phyloP scores from a whole-genome alignment of 2,888 invertebrate genomes.

The Uropetala carovei region DNA sequence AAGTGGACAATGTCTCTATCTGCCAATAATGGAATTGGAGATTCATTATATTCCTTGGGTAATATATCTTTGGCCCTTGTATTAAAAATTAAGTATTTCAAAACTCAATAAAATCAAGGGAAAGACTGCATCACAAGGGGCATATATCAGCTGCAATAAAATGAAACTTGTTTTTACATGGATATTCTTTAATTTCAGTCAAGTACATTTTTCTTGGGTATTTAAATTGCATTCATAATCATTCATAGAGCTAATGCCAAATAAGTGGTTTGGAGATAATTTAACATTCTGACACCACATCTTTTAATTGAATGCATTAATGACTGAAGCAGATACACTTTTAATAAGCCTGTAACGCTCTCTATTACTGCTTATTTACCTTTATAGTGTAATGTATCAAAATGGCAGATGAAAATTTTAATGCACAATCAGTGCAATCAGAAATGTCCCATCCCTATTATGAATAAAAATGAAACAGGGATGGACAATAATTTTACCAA shows the following conservation, averaged over 20 bases:
- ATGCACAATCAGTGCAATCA: slow-evolving; percentile 26
- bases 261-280: slow-evolving; percentile 39
- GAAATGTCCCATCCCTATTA: slow-evolving; percentile 32
- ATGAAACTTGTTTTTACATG: not conserved
- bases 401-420: slow-evolving; percentile 50
- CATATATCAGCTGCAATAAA: not conserved
- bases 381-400: slow-evolving; percentile 42
- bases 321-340: slow-evolving; percentile 45
- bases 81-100: no score
- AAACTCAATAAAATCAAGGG: no score
- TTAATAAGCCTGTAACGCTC: slow-evolving; percentile 54
- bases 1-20: no score
- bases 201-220: slow-evolving; percentile 53
- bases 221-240: slow-evolving; percentile 24
- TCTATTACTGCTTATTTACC: slow-evolving; percentile 47
- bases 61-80: no score
- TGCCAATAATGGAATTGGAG: no score
- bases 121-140: not conserved
- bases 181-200: slow-evolving; percentile 62
- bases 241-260: slow-evolving; percentile 20
- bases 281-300: slow-evolving; percentile 41
- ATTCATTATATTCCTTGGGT: no score
- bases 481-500: slow-evolving; percentile 18
- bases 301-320: slow-evolving; percentile 38
- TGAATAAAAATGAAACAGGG: slow-evolving; percentile 43